A percentile compares a stretch with the other conserved stretches of the same genome.
Conservation (phyloP, 92 coral and sea anemone species). For the Isaurus tuberculatus region DNA sequence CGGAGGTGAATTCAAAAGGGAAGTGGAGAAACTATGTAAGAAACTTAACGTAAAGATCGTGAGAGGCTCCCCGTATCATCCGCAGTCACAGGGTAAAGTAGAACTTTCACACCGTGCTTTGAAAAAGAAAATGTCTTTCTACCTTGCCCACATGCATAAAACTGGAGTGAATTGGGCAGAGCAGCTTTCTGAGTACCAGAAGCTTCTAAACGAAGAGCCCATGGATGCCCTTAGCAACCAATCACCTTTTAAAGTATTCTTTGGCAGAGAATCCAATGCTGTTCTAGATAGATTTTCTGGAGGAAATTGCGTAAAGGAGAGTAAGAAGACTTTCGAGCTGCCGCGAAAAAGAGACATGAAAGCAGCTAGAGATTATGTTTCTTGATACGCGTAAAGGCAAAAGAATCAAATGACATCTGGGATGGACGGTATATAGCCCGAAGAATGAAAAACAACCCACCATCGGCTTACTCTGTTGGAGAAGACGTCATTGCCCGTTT, state of each 20-base stretch:
- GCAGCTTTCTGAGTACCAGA: slow-evolving; percentile 54
- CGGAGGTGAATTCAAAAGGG: slow-evolving; percentile 57
- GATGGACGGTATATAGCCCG: slow-evolving; percentile 13
- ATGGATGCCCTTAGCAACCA: too few species aligned
- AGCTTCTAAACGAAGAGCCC: neutral
- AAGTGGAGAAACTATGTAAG: slow-evolving; percentile 42
- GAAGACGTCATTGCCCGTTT: slow-evolving; percentile 22
- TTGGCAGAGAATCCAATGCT: too few species aligned
- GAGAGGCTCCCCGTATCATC: slow-evolving; percentile 63
- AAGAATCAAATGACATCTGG: slow-evolving; percentile 19
- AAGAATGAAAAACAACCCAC: slow-evolving; percentile 27
- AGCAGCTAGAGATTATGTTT: too few species aligned
- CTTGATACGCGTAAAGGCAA: slow-evolving; percentile 21
- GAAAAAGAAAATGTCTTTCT: slow-evolving; percentile 45
- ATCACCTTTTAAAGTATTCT: too few species aligned
- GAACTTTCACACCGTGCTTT: slow-evolving; percentile 51
- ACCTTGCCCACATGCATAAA: slow-evolving; percentile 5
- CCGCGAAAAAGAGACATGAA: too few species aligned
- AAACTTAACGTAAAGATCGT: slow-evolving; percentile 41
- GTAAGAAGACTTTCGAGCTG: too few species aligned
- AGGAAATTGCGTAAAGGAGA: too few species aligned
- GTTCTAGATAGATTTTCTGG: too few species aligned
- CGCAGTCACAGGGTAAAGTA: slow-evolving; percentile 66
- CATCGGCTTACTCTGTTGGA: slow-evolving; percentile 28
- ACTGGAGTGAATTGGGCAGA: slow-evolving; percentile 63